These are phyloP conservation scores for Temnothorax nylanderi DNA, from an alignment of 1,140 invertebrate species.

Conservation along the genomic window DNA sequence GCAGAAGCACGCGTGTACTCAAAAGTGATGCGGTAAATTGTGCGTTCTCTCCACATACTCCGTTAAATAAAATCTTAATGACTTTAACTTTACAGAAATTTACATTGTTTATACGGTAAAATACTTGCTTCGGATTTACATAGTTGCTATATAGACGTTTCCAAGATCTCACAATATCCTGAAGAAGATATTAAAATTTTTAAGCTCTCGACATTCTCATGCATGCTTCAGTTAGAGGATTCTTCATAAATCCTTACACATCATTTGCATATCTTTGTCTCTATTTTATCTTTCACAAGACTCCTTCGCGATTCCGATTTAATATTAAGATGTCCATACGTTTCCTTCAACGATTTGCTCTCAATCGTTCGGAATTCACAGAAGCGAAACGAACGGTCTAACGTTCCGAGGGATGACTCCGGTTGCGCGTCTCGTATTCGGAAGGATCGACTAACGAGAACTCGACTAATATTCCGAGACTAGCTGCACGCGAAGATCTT, in stretches of 20 bases:
- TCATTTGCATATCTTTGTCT: neutral
- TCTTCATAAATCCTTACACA: neutral
- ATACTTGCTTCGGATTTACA: neutral
- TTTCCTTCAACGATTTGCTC: neutral
- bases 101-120: neutral
- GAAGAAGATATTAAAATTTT: neutral
- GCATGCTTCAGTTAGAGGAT: neutral
- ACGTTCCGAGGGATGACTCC: constrained; percentile 10
- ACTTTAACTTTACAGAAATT: neutral
- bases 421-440: constrained; percentile 38
- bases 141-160: neutral
- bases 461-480: constrained; percentile 27
- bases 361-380: constrained; percentile 11
- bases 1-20: neutral
- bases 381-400: constrained; percentile 2
- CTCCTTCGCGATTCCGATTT: neutral
- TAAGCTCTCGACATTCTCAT: neutral
- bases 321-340: constrained; percentile 32
- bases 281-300: neutral
- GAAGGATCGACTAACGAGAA: constrained; percentile 21
- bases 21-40: neutral
- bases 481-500: constrained; percentile 33
- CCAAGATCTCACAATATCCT: neutral
- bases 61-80: neutral
- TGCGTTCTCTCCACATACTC: neutral